Evolutionary conservation across 2,888 invertebrate species (phyloP), one percentile per base, ranked within the genome.

Genomic region (Scaptodrosophila latifasciaeformis): DNA sequence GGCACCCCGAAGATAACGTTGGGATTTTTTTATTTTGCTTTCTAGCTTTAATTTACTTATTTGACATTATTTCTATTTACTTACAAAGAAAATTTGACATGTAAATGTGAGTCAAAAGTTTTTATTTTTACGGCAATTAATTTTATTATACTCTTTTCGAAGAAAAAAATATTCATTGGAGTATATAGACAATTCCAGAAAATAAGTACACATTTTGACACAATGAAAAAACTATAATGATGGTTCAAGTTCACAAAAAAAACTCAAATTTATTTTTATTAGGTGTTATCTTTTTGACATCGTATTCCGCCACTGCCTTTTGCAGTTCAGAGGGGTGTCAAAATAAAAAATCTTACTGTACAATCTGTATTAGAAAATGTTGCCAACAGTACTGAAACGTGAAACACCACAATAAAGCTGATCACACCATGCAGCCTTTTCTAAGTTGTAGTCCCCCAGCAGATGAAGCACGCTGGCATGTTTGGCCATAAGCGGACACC

Each of bases 251-350:
- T n/a, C n/a, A n/a, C n/a, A n/a, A n/a, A n/a, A n/a, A n/a, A n/a
- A n/a, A n/a, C n/a, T n/a, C n/a, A n/a, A n/a, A n/a, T n/a, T n/a
- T n/a, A n/a, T n/a, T n/a, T n/a, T n/a, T n/a, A n/a, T n/a, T n/a
- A n/a, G n/a, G 13, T 34, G 34, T 34, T 13, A 34, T 34, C 34
- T 34, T 34, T n/a, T 34, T 15, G 34, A n/a, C n/a, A n/a, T n/a
- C n/a, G n/a, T n/a, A n/a, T 34, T 34, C 34, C 34, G 15, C 34
- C 34, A 13, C 15, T 34, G 34, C 53, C 64, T 64, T 79, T 79
- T 67, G 69, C 80, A 68, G 68, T 78, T 76, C 53, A 65, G 49
- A 79, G 72, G 79, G 77, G 72, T 59, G 76, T 67, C 76, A 67
- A 62, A 62, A 61, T 72, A 67, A 59, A 56, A 54, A 60, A 69